Evolutionary conservation across 2,797 vertebrate genomes (phyloP).

Genomic region (Arvicola amphibius): DNA sequence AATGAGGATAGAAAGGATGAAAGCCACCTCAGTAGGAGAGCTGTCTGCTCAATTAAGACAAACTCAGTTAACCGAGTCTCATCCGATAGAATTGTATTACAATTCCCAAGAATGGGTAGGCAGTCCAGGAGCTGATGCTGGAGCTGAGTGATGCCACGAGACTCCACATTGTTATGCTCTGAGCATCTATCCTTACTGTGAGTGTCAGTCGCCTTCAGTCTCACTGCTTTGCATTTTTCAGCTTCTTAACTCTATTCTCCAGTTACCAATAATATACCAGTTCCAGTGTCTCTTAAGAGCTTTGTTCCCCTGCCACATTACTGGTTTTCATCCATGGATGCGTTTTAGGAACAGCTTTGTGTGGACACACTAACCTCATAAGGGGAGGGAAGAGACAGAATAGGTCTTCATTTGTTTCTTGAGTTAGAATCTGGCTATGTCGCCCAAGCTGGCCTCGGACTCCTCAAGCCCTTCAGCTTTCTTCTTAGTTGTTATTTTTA

Average conservation of each 20-base stretch:
- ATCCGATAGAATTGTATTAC: background rate
- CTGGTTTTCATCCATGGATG: background rate
- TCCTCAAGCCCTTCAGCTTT: background rate
- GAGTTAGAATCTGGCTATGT: background rate
- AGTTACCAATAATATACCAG: background rate
- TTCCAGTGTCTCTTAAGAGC: background rate
- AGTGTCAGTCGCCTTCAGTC: background rate
- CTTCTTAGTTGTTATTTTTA: background rate
- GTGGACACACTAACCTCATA: background rate
- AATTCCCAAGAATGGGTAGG: background rate
- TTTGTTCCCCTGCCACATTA: background rate
- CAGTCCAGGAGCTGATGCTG: background rate
- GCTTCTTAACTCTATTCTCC: background rate
- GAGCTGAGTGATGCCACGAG: background rate
- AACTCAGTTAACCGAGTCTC: background rate
- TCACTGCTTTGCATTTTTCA: background rate
- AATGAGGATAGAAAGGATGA: background rate
- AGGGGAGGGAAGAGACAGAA: background rate
- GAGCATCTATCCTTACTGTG: background rate
- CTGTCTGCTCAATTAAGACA: background rate
- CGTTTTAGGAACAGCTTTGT: background rate
- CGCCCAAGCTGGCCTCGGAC: background rate
- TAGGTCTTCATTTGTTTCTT: background rate
- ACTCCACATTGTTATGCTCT: background rate
- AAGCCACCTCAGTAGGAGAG: background rate